A percentile compares a stretch with the other conserved stretches of the same genome.
Evolutionary conservation across 2,888 invertebrate genomes (phyloP).

Genomic region (Rhabditophanes sp.): DNA sequence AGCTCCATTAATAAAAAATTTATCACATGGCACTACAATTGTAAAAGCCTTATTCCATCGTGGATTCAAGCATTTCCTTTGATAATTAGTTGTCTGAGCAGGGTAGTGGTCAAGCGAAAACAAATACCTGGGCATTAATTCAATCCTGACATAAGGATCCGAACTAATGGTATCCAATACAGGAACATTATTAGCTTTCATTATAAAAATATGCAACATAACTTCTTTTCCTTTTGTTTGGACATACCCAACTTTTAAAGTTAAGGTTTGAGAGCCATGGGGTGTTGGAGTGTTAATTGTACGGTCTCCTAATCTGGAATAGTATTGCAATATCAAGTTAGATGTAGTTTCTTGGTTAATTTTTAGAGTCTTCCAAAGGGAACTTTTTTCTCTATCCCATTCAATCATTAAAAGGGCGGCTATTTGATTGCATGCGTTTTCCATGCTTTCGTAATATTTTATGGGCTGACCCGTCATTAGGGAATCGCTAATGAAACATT

Average conservation of each 20-base stretch:
- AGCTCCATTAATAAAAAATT: conserved; percentile 28
- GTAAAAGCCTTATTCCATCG: conserved; percentile 23
- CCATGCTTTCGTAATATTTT: too few species aligned
- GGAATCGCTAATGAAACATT: too few species aligned
- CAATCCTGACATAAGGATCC: conserved; percentile 31
- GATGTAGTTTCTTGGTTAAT: too few species aligned
- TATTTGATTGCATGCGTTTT: too few species aligned
- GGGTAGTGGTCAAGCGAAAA: conserved; percentile 20
- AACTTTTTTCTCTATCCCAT: too few species aligned
- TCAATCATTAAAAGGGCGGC: too few species aligned
- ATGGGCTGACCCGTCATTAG: too few species aligned
- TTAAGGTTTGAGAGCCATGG: conserved; percentile 2
- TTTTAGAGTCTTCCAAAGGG: too few species aligned
- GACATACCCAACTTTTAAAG: conserved; percentile 12
- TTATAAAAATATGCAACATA: conserved; percentile 16
- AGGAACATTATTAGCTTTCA: conserved; percentile 12
- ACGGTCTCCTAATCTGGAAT: conserved; percentile 11
- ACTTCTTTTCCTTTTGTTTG: conserved; percentile 14
- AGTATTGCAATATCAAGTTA: conserved; percentile 19
- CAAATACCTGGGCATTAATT: conserved; percentile 23
- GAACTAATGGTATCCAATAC: conserved; percentile 14
- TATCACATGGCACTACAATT: conserved; percentile 22
- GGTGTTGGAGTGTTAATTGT: conserved; percentile 9
- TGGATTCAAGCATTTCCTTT: conserved; percentile 22
- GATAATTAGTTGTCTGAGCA: conserved; percentile 22